These are phyloP conservation scores for Heliconius congener DNA, from an alignment of 1,140 invertebrate species.

Conservation along the genomic window DNA sequence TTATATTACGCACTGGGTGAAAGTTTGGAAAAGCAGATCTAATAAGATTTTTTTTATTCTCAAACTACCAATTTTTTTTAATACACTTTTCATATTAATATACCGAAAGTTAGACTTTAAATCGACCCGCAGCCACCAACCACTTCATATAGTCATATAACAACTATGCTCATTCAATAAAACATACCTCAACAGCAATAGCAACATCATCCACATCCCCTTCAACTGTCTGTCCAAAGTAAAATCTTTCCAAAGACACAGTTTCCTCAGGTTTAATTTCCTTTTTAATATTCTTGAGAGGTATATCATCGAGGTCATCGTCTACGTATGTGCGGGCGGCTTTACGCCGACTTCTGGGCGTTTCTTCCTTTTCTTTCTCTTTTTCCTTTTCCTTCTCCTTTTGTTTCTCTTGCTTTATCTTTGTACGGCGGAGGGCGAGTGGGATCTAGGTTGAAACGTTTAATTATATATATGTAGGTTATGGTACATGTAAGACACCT, in stretches of 20 bases:
- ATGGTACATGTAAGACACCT: no score
- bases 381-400: constrained; percentile 56
- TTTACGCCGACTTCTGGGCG: constrained; percentile 53
- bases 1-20: no score
- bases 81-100: no score
- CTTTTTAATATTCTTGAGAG: constrained; percentile 78
- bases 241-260: constrained; percentile 81
- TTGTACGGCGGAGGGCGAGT: constrained; percentile 61
- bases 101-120: no score
- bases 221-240: constrained; percentile 82
- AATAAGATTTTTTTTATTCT: no score
- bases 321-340: constrained; percentile 56
- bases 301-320: constrained; percentile 69
- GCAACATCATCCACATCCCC: constrained; percentile 44
- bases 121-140: neutral
- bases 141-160: neutral
- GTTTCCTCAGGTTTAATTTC: constrained; percentile 70
- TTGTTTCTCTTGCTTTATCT: constrained; percentile 69
- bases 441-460: constrained; percentile 51
- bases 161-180: no score
- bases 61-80: no score
- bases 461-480: neutral
- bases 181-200: constrained; percentile 72
- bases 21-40: no score
- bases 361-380: constrained; percentile 10